Percentiles rank a stretch among this genome's conserved stretches.
Evolutionary conservation across 2,113 vertebrate genomes (phyloP).

Genomic region (Ictalurus furcatus): DNA sequence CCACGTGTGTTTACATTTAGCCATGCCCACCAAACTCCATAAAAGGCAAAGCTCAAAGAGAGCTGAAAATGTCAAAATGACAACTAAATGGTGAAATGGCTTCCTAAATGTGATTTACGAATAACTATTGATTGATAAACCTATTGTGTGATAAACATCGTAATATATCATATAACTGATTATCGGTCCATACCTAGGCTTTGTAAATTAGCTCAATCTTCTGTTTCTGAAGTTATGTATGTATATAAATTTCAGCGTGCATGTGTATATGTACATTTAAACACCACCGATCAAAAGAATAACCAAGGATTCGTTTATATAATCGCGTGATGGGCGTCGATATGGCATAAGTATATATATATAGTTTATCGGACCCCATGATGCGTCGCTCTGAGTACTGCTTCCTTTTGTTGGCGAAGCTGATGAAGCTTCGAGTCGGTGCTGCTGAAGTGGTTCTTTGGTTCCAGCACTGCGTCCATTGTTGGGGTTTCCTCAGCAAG

Average conservation of each 20-base stretch:
- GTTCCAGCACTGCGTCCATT: conserved; percentile 56
- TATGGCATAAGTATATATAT: not conserved
- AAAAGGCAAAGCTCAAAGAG: not conserved
- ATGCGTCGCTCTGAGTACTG: conserved; percentile 92
- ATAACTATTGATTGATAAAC: too few species aligned
- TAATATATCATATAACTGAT: too few species aligned
- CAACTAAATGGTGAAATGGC: not conserved
- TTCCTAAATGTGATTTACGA: too few species aligned
- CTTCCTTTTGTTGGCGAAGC: conserved; percentile 86
- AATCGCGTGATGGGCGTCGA: too few species aligned
- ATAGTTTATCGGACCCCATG: conserved; percentile 76
- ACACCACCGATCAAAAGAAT: not conserved
- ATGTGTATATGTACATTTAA: not conserved
- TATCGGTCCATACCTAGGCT: too few species aligned
- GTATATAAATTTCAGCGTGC: not conserved
- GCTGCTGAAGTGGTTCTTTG: conserved; percentile 59
- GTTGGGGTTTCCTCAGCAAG: conserved; percentile 72
- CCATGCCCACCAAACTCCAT: not conserved
- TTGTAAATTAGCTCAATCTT: not conserved
- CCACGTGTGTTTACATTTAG: not conserved
- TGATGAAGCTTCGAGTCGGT: conserved; percentile 83
- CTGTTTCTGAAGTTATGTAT: too few species aligned
- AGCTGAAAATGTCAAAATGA: not conserved
- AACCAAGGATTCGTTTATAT: not conserved
- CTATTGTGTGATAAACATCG: too few species aligned